Percentiles rank a stretch among this genome's conserved stretches.
phyloP scores from a whole-genome alignment of 23 tunicate species.

The Ascidia mentula region DNA sequence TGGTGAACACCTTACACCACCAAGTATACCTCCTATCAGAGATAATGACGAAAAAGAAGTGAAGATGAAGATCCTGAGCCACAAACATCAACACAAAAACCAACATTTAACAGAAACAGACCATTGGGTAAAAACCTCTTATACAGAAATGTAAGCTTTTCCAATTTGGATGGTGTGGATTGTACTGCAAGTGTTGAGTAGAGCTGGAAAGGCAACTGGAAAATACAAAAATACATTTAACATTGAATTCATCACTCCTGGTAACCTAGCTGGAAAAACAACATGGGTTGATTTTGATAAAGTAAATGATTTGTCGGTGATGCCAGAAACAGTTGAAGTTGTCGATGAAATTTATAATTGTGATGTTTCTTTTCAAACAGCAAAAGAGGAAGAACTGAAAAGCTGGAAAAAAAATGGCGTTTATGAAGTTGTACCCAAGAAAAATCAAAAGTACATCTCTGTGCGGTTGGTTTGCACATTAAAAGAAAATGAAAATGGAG shows the following conservation, averaged over 20 bases:
- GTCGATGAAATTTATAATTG: neutral
- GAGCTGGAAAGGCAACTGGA: conserved; percentile 6
- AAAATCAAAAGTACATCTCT: too few relatives aligned
- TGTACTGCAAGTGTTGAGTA: neutral
- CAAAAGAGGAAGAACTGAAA: conserved; percentile 3
- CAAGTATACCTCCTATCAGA: neutral
- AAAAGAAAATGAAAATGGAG: too few relatives aligned
- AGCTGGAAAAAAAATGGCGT: neutral
- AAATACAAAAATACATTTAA: neutral
- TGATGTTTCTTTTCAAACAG: neutral
- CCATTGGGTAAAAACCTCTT: neutral
- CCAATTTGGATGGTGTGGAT: neutral
- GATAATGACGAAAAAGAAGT: neutral
- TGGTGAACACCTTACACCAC: neutral
- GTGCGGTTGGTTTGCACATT: too few relatives aligned
- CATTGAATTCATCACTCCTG: neutral
- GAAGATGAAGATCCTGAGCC: neutral
- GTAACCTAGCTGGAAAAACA: neutral
- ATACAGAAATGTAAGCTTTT: neutral
- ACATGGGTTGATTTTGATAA: conserved; percentile 1
- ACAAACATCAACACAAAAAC: neutral
- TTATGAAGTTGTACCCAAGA: too few relatives aligned
- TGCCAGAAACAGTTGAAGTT: neutral
- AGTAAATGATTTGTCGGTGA: neutral
- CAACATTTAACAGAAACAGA: conserved; percentile 2